Evolutionary conservation across 2,888 invertebrate genomes (phyloP).

Genomic region (Callosobruchus maculatus): DNA sequence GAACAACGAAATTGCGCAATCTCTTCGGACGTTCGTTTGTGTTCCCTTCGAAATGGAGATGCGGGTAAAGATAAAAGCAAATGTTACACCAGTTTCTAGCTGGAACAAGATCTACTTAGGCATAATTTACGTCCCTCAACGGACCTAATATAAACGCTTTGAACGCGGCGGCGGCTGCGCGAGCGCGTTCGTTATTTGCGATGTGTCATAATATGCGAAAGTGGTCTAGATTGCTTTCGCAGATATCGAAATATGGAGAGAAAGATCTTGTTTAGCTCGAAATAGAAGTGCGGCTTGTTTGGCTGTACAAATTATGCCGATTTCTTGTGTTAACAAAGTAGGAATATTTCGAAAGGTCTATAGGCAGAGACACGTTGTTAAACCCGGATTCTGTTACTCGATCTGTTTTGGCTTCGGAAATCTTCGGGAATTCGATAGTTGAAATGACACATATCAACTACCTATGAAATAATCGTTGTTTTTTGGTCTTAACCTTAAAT

Average conservation of each 20-base stretch:
- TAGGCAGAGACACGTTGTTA: no score
- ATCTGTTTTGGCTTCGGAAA: no score
- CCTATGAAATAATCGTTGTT: no score
- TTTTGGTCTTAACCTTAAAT: no score
- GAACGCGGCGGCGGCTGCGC: neutral
- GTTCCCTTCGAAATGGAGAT: neutral
- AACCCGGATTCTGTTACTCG: no score
- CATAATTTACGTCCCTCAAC: neutral
- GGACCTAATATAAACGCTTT: neutral
- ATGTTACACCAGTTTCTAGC: neutral
- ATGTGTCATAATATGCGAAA: neutral
- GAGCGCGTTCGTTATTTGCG: neutral
- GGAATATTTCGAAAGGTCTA: no score
- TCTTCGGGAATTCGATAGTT: no score
- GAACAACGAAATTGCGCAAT: neutral
- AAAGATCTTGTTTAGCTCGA: neutral
- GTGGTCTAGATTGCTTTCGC: neutral
- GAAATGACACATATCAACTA: no score
- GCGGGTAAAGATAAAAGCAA: neutral
- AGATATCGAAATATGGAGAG: neutral
- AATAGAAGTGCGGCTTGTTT: neutral
- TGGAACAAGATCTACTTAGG: neutral
- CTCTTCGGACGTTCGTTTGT: neutral
- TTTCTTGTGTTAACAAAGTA: no score
- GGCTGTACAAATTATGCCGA: neutral